Evolutionary conservation across 2,888 invertebrate species (phyloP), one percentile per base, ranked within the genome.

Genomic region (Biston betularia): DNA sequence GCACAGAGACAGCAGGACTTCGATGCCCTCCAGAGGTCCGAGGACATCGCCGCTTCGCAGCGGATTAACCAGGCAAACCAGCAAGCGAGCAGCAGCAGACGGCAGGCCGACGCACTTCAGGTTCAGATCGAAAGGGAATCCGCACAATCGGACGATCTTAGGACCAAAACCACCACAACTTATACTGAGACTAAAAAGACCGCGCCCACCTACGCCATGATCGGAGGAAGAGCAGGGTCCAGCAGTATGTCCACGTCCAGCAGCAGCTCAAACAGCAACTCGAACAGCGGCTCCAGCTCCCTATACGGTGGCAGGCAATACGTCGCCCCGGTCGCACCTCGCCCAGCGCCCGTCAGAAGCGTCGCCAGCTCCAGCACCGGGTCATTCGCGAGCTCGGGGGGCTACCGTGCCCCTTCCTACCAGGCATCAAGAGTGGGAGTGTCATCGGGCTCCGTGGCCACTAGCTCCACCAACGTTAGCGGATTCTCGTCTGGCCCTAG

Each of bases 81-180:
- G 24, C 38, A 40, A 6, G 49, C 49, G 12, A 38, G n/a, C 40
- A 5, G 0, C 40, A 42, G n/a, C 10, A 24, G 48, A 8, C 24
- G 12, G 11, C 15, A 58, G 15, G 58, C 58, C 0, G 9, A 24
- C 24, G 15, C 35, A 9, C 58, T 58, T 40, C 9, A 49, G 24
- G 40, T n/a, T n/a, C 58, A 58, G 42, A 58, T 58, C 49, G n/a
- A 8, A 9, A 40, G 40, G 12, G 58, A 58, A 33, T n/a, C 8
- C 24, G 40, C 48, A 6, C 14, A 49, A 33, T 9, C 9, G 0
- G 14, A 11, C 40, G n/a, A 10, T 7, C 49, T 58, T 5, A 11
- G 10, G 40, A 33, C 40, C 49, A 14, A 58, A 49, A 49, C 40
- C 33, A 58, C 58, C n/a, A 14, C 24, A 24, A 40, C 40, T 38